Evolutionary conservation across 1,140 invertebrate genomes (phyloP), one percentile per base, ranked within the genome.

Genomic region (Helicorthomorpha holstii): DNA sequence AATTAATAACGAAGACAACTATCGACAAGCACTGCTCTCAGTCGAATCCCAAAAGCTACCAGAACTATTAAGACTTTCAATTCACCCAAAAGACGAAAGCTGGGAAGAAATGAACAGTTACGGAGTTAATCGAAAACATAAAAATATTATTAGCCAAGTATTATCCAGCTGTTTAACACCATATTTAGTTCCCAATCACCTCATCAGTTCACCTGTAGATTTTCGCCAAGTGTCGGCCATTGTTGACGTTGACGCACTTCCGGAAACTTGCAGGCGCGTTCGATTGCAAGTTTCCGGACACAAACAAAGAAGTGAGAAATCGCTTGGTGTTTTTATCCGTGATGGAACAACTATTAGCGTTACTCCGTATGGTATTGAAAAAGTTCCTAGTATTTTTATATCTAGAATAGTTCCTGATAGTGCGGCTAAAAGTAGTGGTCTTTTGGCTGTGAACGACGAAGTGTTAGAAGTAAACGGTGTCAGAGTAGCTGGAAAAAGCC

Each of bases 121-220:
- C n/a, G n/a, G n/a, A n/a, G n/a, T n/a, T n/a, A n/a, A n/a, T n/a
- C n/a, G n/a, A n/a, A n/a, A n/a, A n/a, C n/a, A n/a, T n/a, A n/a
- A n/a, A n/a, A n/a, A n/a, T n/a, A n/a, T n/a, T n/a, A n/a, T n/a
- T n/a, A n/a, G n/a, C n/a, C n/a, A n/a, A n/a, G n/a, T n/a, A n/a
- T n/a, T n/a, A n/a, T n/a, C n/a, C n/a, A n/a, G n/a, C n/a, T n/a
- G n/a, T n/a, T n/a, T n/a, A n/a, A n/a, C n/a, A n/a, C n/a, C n/a
- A n/a, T n/a, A n/a, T n/a, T n/a, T n/a, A n/a, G n/a, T n/a, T n/a
- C n/a, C n/a, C n/a, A n/a, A n/a, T n/a, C n/a, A n/a, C n/a, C n/a
- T 54, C 1, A 69, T 70, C 44, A 60, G 65, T 34, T 51, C 68
- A 50, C 65, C 67, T 2, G 66, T 67, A 49, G 68, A 71, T 50